These are phyloP conservation scores for Noctuana brunneofusca DNA, from an alignment of 2,888 invertebrate genomes.

Conservation along the genomic window DNA sequence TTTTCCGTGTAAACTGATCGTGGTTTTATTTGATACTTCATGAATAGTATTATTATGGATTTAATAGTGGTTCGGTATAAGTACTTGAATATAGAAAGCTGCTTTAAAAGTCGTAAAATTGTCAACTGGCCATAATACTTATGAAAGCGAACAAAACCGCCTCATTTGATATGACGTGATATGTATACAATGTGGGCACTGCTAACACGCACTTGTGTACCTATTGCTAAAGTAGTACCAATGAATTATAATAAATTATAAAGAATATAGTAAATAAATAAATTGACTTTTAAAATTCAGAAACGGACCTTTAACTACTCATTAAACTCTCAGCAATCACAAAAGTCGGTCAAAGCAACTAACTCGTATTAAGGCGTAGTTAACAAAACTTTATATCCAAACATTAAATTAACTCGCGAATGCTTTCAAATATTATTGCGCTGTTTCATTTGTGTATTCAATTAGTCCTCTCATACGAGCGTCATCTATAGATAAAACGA, in stretches of 20 bases:
- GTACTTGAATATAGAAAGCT: background rate
- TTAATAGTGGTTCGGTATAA: background rate
- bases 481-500: background rate
- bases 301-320: background rate
- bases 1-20: constrained; percentile 6
- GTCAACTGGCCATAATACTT: too few relatives aligned
- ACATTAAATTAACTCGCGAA: background rate
- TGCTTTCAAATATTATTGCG: constrained; percentile 8
- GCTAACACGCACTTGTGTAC: too few relatives aligned
- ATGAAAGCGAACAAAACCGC: too few relatives aligned
- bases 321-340: constrained; percentile 7
- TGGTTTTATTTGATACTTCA: constrained; percentile 1
- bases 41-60: background rate
- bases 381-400: constrained; percentile 9
- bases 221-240: too few relatives aligned
- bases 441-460: background rate
- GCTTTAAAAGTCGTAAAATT: too few relatives aligned
- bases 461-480: background rate
- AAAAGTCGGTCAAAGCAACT: constrained; percentile 6
- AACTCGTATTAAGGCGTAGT: background rate
- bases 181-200: too few relatives aligned
- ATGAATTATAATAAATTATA: too few relatives aligned
- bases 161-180: too few relatives aligned
- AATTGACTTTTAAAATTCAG: background rate
- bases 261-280: too few relatives aligned